These are phyloP conservation scores for Heliconius erato DNA, from an alignment of 2,888 invertebrate genomes.

Conservation along the genomic window DNA sequence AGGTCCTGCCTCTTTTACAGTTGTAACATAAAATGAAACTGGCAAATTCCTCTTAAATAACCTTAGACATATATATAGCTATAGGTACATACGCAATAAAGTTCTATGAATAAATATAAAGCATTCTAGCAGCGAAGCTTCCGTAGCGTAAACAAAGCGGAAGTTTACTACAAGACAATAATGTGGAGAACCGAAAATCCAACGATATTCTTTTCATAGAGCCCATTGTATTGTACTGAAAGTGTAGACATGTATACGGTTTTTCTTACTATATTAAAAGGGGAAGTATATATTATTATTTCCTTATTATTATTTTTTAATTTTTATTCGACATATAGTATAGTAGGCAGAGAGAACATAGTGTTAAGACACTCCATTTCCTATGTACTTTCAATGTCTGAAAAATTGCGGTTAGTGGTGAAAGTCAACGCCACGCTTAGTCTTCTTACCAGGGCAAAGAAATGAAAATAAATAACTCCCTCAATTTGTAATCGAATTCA, in stretches of 20 bases:
- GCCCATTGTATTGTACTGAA: slow-evolving; percentile 37
- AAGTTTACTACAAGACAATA: slow-evolving; percentile 18
- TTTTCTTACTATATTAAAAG: neutral
- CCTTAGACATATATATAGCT: too few relatives aligned
- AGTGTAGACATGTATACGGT: neutral
- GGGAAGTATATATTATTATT: neutral
- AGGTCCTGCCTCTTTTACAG: too few relatives aligned
- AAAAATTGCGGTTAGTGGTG: neutral
- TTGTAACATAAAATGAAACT: too few relatives aligned
- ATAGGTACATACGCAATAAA: neutral
- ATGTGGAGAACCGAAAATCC: slow-evolving; percentile 9
- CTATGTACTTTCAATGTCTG: neutral
- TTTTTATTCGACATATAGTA: too few relatives aligned
- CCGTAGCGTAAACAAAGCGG: slow-evolving; percentile 10
- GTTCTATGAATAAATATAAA: neutral
- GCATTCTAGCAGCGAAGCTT: neutral
- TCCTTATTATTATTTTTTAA: neutral
- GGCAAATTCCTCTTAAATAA: too few relatives aligned
- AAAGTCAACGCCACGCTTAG: neutral
- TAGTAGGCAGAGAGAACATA: neutral
- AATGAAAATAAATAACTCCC: neutral
- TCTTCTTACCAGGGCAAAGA: neutral
- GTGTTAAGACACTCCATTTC: neutral
- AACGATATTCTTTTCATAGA: slow-evolving; percentile 47
- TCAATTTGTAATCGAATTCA: neutral